A percentile compares a stretch with the other conserved stretches of the same genome.
phyloP scores from a whole-genome alignment of 30 jellyfish, hydroid and myxozoan genomes.

The Hydra vulgaris region DNA sequence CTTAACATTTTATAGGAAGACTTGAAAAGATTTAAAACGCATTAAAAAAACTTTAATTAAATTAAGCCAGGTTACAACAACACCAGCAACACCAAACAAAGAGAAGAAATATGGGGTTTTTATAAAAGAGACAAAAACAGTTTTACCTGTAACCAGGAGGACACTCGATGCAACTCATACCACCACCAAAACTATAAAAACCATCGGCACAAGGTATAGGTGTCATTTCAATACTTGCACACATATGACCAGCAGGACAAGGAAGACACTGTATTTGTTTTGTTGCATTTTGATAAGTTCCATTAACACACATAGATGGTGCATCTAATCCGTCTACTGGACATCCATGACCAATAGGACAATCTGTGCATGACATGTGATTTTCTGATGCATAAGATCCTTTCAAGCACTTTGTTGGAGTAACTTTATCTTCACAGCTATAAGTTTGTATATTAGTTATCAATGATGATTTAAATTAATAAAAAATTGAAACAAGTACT shows the following conservation, averaged over 20 bases:
- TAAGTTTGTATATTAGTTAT: too few species aligned
- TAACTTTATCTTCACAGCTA: slow-evolving; percentile 48
- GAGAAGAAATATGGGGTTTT: neutral
- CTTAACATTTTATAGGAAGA: too few species aligned
- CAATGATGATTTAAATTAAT: neutral
- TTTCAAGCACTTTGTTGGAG: slow-evolving; percentile 23
- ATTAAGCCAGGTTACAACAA: neutral
- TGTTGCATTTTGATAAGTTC: slow-evolving; percentile 70
- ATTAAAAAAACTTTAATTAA: too few species aligned
- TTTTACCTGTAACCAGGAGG: slow-evolving; percentile 59
- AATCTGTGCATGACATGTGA: slow-evolving; percentile 39
- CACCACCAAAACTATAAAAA: slow-evolving; percentile 44
- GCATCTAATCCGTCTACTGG: slow-evolving; percentile 45
- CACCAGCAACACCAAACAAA: neutral
- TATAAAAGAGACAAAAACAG: too few species aligned
- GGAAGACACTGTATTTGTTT: slow-evolving; percentile 32
- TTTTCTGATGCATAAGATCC: slow-evolving; percentile 52
- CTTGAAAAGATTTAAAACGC: too few species aligned
- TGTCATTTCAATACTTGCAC: slow-evolving; percentile 24
- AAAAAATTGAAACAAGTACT: neutral
- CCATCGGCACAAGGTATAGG: slow-evolving; percentile 58
- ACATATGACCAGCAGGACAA: slow-evolving; percentile 69
- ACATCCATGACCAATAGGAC: slow-evolving; percentile 64
- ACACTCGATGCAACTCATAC: slow-evolving; percentile 39
- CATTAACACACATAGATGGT: slow-evolving; percentile 53